phyloP scores from a whole-genome alignment of 1,140 invertebrate genomes.

The Zaprionus lachaisei region DNA sequence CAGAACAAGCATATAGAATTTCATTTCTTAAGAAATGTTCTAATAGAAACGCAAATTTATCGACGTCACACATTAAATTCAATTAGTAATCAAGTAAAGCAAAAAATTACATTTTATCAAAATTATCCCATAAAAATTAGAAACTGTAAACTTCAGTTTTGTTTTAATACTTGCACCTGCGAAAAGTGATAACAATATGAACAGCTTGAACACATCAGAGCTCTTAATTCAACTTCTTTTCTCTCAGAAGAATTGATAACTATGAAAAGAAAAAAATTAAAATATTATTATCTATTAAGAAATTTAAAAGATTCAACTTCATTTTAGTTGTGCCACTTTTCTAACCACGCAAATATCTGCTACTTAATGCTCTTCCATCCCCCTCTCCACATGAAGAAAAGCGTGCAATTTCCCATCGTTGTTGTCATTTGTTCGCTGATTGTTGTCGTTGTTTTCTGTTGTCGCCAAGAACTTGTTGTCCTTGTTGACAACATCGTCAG shows the following conservation, averaged over 20 bases:
- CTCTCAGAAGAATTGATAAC: neutral
- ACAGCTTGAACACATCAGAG: neutral
- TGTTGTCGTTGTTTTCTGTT: constrained; percentile 43
- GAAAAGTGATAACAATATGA: neutral
- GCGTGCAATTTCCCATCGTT: constrained; percentile 55
- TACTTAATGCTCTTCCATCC: neutral
- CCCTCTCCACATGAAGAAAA: constrained; percentile 11
- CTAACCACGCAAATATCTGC: neutral
- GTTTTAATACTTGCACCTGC: neutral
- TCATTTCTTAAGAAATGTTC: too few relatives aligned
- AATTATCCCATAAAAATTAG: neutral
- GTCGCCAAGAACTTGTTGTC: constrained; percentile 11
- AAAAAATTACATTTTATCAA: neutral
- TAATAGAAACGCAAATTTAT: too few relatives aligned
- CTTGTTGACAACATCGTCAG: constrained; percentile 72
- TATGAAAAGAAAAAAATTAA: neutral
- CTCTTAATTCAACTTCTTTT: neutral
- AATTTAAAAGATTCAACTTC: neutral
- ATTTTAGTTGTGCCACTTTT: constrained; percentile 8
- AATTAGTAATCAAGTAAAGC: neutral
- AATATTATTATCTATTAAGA: neutral
- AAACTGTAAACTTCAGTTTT: neutral
- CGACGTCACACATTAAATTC: too few relatives aligned
- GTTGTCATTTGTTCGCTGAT: constrained; percentile 62
- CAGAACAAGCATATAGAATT: too few relatives aligned